These are phyloP conservation scores for Callaeas wilsoni DNA, from an alignment of 2,113 vertebrate genomes.

Conservation along the genomic window DNA sequence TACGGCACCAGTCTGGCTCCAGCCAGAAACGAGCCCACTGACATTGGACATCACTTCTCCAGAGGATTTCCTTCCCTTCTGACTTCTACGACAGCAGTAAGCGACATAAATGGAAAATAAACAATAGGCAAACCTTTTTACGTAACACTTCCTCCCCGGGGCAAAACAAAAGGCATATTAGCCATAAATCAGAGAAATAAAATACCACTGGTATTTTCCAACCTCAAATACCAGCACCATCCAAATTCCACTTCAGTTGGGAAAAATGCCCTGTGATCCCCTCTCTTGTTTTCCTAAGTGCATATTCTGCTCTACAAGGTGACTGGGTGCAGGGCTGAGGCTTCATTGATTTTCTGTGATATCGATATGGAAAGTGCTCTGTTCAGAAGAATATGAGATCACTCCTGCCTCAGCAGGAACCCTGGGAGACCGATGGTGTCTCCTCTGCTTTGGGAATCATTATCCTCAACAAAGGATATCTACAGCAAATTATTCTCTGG, in stretches of 20 bases:
- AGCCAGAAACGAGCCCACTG: neutral
- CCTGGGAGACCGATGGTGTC: neutral
- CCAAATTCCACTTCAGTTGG: neutral
- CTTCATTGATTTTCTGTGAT: neutral
- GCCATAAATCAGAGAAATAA: neutral
- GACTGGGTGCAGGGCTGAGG: neutral
- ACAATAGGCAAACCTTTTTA: neutral
- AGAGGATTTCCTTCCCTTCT: constrained; percentile 38
- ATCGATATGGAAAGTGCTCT: neutral
- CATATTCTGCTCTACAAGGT: neutral
- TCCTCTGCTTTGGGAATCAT: neutral
- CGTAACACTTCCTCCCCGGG: neutral
- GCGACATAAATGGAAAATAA: neutral
- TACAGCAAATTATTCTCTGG: neutral
- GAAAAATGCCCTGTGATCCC: neutral
- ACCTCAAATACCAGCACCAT: neutral
- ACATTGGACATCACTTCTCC: neutral
- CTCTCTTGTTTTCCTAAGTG: neutral
- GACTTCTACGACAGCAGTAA: neutral
- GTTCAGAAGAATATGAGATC: neutral
- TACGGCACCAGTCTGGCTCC: neutral
- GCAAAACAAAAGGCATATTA: neutral
- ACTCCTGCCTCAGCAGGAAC: neutral
- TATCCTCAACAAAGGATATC: neutral
- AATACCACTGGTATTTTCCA: neutral